Base-by-base conservation (phyloP, 2,113 vertebrate genomes). In the Oryzias celebensis region DNA sequence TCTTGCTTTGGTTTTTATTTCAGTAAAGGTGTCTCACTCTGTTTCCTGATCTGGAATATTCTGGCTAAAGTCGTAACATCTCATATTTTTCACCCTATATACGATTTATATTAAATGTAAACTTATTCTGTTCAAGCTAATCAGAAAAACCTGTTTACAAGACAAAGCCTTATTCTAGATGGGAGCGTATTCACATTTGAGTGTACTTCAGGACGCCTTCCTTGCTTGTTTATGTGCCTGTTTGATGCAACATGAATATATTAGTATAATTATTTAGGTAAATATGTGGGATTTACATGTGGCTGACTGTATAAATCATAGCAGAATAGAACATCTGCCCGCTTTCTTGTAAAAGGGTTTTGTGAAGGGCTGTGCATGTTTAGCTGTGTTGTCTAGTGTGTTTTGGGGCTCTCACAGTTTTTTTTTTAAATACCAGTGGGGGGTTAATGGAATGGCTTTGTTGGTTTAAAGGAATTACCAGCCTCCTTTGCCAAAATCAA, bases 391-490 rank as follows among this genome's bases (percentile, higher is more conserved):
- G 42, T 79, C 77, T 83, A 75, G 70, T 71, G 63, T 68, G 88
- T 87, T 91, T 91, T 87, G 89, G 92, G 76, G 78, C 71, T 61
- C 49, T 73, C 75, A 36, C 36, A 48, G 68, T 75, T 73, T 92
- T 93, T 92, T 96, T 78, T 95, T 94, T 90, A 94, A 90, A 93
- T 90, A 94, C 89, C 96, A 96, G 95, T 93, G 87, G 95, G 95
- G 93, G 94, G 94, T 93, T 96, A 96, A 98, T 97, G 94, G 94
- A 95, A 95, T 91, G 85, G 90, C 94, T 96, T 96, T 98, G 94
- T 96, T 96, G 93, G 95, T 97, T 95, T 96, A 94, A 96, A 94
- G 91, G 93, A 96, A 96, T 96, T 94, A 93, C 93, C 91, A 95
- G 91, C 89, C 88, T 92, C 90, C 93, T 94, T 94, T 92, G 94